These are phyloP conservation scores for sheep (Ovis aries) DNA, from an alignment of 2,113 vertebrate genomes.

Conservation along the genomic window ARS-UI_Ramb_v3.0 NC_056080.1:135059001-135059500, in stretches of 20 bases:
- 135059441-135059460: neutral
- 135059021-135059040: neutral
- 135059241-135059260: too few species aligned
- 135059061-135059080: neutral
- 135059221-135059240: neutral
- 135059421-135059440: neutral
- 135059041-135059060: neutral
- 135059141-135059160: neutral
- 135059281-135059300: too few species aligned
- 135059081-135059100: neutral
- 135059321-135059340: too few species aligned
- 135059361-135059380: neutral
- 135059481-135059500: neutral
- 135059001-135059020: neutral
- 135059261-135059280: rapidly evolving
- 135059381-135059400: neutral
- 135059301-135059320: too few species aligned
- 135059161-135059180: neutral
- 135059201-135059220: neutral
- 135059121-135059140: neutral
- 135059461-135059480: neutral
- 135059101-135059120: neutral
- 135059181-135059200: neutral
- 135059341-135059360: too few species aligned
- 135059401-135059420: neutral